Evolutionary conservation across 2,888 invertebrate species (phyloP).

Genomic region (Chloromyia formosa): DNA sequence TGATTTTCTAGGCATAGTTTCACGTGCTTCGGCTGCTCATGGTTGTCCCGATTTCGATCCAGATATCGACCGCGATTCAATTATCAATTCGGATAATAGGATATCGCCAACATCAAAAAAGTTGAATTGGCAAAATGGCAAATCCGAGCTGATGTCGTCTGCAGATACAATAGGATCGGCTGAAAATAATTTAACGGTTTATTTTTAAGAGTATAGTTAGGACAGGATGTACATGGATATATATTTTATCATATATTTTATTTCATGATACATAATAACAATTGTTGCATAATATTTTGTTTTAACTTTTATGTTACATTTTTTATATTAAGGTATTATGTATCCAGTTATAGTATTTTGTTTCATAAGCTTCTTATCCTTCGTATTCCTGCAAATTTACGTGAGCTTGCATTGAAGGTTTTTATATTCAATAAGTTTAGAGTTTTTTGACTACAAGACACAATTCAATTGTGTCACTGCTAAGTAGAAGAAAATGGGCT

Average conservation of each 20-base stretch:
- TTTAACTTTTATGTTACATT: no score
- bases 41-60: constrained; percentile 64
- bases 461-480: no score
- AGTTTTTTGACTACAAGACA: no score
- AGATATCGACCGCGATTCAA: constrained; percentile 61
- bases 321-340: no score
- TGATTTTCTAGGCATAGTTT: constrained; percentile 63
- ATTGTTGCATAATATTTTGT: no score
- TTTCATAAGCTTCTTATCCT: no score
- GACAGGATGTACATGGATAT: no score
- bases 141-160: constrained; percentile 60
- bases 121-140: constrained; percentile 59
- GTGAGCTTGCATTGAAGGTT: no score
- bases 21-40: constrained; percentile 62
- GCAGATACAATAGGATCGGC: constrained; percentile 63
- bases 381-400: no score
- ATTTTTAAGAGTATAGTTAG: constrained; percentile 66
- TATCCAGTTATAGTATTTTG: no score
- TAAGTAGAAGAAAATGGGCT: no score
- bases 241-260: background rate
- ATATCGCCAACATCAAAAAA: constrained; percentile 74
- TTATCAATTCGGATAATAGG: constrained; percentile 63
- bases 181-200: constrained; percentile 70
- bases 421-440: no score
- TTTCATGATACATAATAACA: background rate